Percentiles rank a stretch among this genome's conserved stretches.
Conservation (phyloP, 2,113 vertebrate species). For the Xenopus laevis region DNA sequence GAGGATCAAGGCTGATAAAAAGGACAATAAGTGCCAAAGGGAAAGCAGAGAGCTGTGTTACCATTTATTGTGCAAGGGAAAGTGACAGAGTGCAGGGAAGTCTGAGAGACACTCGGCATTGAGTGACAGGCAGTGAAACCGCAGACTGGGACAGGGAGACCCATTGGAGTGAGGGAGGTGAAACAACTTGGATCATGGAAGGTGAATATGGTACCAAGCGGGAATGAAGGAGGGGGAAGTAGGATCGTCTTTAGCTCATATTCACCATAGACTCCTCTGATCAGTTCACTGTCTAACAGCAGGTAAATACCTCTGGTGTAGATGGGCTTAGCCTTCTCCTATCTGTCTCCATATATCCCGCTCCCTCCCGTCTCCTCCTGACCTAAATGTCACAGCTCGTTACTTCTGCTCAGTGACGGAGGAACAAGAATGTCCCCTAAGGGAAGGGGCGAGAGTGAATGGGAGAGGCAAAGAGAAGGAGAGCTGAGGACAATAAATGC, state of each 20-base stretch:
- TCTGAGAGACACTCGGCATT: too few species aligned
- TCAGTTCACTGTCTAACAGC: constrained; percentile 6
- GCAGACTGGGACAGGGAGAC: too few species aligned
- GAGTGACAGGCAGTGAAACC: too few species aligned
- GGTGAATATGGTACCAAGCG: background rate
- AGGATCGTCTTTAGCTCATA: background rate
- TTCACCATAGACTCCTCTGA: background rate
- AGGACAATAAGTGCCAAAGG: too few species aligned
- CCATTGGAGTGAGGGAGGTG: too few species aligned
- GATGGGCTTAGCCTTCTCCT: background rate
- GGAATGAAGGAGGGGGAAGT: background rate
- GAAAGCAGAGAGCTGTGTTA: too few species aligned
- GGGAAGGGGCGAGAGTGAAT: background rate
- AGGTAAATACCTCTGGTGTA: constrained; percentile 21
- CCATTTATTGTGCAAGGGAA: too few species aligned
- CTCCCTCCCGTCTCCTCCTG: background rate
- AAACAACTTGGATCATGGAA: too few species aligned
- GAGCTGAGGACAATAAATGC: background rate
- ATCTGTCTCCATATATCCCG: background rate
- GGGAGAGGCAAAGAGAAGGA: background rate
- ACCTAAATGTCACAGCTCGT: constrained; percentile 26
- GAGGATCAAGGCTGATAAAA: too few species aligned
- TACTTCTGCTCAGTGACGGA: constrained; percentile 16
- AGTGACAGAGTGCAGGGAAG: too few species aligned
- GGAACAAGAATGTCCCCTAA: constrained; percentile 6